Evolutionary conservation across 2,797 vertebrate genomes (phyloP), one percentile per base, ranked within the genome.

Genomic region (Eulemur coronatus): DNA sequence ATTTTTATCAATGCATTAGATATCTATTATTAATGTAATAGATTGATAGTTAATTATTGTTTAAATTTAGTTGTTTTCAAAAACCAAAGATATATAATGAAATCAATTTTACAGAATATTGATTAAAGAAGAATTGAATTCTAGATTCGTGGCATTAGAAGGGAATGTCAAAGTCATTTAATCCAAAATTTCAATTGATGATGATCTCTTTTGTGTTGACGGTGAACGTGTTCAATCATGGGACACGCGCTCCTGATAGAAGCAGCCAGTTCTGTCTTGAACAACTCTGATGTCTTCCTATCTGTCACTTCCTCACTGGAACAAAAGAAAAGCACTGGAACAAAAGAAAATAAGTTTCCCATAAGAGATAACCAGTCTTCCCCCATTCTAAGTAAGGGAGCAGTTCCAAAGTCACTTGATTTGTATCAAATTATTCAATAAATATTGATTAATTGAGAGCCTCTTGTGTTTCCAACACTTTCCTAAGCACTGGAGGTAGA

Each of bases 51-150:
- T 94, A 95, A 96, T 95, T 95, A 96, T 91, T 96, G 14, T 93
- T 95, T 95, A 94, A 89, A 91, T 86, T 89, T 94, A 95, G 48
- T 90, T 96, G 52, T 90, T 96, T 69, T 94, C 79, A 86, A 96
- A 94, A 79, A 52, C 15, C n/a, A 91, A 96, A 96, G 41, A 46
- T 85, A 93, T 50, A 30, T 95, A 70, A 92, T 70, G 72, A 67
- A 85, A 91, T 41, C 41, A 41, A 89, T 76, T 97, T 95, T 93
- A 81, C 43, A 95, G 59, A 80, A 57, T 82, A 57, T 2, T 92
- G 85, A 84, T 93, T 84, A 96, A 92, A 81, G 69, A 95, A 82
- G 18, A 92, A 96, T 75, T 88, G 82, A 84, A 67, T 75, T 26
- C 72, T 89, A 52, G 67, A 87, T 57, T 94, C 26, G 35, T 26